Percentiles rank a stretch among this genome's conserved stretches.
These are phyloP conservation scores for Danio aesculapii DNA, from an alignment of 2,797 vertebrate species.

Conservation along the genomic window DNA sequence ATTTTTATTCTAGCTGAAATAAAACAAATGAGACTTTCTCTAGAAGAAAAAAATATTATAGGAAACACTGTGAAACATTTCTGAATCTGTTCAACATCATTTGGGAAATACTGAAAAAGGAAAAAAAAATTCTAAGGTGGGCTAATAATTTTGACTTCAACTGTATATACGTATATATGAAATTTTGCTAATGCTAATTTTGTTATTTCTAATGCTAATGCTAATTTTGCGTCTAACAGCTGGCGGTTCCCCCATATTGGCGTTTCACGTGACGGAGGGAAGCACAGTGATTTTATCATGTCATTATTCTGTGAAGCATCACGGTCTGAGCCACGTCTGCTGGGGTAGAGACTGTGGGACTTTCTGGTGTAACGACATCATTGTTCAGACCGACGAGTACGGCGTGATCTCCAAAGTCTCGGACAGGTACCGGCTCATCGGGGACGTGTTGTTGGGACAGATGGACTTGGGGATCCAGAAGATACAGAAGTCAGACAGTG, in stretches of 20 bases:
- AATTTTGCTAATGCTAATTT: background rate
- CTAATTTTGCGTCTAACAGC: constrained; percentile 56
- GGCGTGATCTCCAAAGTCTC: constrained; percentile 76
- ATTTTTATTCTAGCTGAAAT: too few species aligned
- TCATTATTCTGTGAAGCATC: constrained; percentile 78
- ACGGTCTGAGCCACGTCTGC: constrained; percentile 78
- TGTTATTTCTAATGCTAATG: background rate
- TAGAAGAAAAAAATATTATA: too few species aligned
- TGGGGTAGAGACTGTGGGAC: constrained; percentile 82
- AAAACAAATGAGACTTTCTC: too few species aligned
- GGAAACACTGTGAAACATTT: too few species aligned
- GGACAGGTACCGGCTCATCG: constrained; percentile 76
- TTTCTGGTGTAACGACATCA: constrained; percentile 82
- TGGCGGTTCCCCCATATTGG: constrained; percentile 36
- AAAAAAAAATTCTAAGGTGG: too few species aligned
- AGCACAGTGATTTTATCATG: constrained; percentile 77
- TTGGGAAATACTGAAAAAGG: too few species aligned
- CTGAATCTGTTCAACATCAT: too few species aligned
- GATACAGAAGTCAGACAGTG: constrained; percentile 73
- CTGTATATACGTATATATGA: too few species aligned
- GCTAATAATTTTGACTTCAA: too few species aligned
- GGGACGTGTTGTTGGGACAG: constrained; percentile 77
- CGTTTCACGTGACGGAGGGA: constrained; percentile 74
- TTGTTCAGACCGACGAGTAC: constrained; percentile 78
- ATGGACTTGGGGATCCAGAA: constrained; percentile 79